Conservation (phyloP, 2,797 vertebrate genomes). For the Scolopax rusticola region DNA sequence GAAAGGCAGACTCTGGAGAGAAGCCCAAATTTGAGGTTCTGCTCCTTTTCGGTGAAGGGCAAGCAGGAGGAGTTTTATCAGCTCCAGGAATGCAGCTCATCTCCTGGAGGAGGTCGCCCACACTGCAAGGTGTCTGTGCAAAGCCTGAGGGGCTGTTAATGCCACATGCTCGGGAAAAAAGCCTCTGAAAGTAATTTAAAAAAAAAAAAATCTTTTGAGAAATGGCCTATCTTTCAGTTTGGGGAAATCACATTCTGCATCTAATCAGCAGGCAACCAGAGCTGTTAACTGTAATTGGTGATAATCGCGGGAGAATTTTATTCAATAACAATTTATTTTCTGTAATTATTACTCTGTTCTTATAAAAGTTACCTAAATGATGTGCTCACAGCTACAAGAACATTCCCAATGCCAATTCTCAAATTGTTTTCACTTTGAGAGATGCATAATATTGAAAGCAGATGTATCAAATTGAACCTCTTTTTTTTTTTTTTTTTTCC, state of each 20-base stretch:
- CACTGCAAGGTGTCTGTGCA: neutral
- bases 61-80: neutral
- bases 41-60: neutral
- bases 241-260: constrained; percentile 66
- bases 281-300: constrained; percentile 86
- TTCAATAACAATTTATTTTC: constrained; percentile 92
- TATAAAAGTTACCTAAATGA: constrained; percentile 89
- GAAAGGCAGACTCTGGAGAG: neutral
- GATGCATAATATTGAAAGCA: constrained; percentile 92
- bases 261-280: constrained; percentile 84
- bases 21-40: neutral
- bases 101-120: neutral
- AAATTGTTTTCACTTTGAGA: constrained; percentile 90
- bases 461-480: constrained; percentile 84
- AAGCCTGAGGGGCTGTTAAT: neutral
- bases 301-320: constrained; percentile 85
- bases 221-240: neutral
- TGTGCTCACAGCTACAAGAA: constrained; percentile 85
- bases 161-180: neutral
- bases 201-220: neutral
- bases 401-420: constrained; percentile 85
- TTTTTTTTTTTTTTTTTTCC: constrained; percentile 14
- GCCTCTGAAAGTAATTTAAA: neutral
- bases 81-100: neutral
- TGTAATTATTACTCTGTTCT: constrained; percentile 89